Percentiles rank a stretch among this genome's conserved stretches.
Evolutionary conservation across 2,888 invertebrate genomes (phyloP).

Genomic region (Linnaemya tessellans): DNA sequence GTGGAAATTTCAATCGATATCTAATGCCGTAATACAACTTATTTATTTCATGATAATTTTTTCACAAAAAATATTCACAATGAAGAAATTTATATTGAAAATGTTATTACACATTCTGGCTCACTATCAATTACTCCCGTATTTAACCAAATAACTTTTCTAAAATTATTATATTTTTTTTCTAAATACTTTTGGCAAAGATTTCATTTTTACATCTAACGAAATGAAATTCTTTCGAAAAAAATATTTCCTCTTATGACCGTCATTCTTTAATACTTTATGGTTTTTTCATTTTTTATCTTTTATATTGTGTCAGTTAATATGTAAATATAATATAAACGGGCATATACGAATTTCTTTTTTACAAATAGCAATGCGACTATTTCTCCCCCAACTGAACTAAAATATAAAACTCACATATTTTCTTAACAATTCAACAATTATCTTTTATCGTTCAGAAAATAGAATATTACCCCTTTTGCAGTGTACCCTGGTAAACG

Average conservation of each 20-base stretch:
- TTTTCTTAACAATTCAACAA: constrained; percentile 50
- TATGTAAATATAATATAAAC: constrained; percentile 62
- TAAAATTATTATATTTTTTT: background rate
- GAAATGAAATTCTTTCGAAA: constrained; percentile 5
- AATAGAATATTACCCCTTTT: constrained; percentile 56
- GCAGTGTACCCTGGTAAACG: background rate
- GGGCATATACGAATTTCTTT: constrained; percentile 33
- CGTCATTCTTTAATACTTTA: constrained; percentile 11
- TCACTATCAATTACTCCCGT: background rate
- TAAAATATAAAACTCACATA: background rate
- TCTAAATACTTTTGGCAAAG: background rate
- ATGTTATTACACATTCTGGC: background rate
- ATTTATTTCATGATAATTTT: background rate
- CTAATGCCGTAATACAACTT: too few relatives aligned
- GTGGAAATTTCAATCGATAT: too few relatives aligned
- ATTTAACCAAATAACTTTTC: background rate
- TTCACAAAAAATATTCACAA: background rate
- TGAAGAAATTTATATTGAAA: background rate
- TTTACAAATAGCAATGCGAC: constrained; percentile 21
- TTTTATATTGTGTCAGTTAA: constrained; percentile 32
- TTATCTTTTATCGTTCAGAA: constrained; percentile 61
- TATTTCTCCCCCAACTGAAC: background rate
- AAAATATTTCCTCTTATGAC: background rate
- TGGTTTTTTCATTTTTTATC: background rate
- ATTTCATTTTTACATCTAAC: too few relatives aligned